These are phyloP conservation scores for Sphaerodactylus townsendi DNA, from an alignment of 2,113 vertebrate species.

Conservation along the genomic window DNA sequence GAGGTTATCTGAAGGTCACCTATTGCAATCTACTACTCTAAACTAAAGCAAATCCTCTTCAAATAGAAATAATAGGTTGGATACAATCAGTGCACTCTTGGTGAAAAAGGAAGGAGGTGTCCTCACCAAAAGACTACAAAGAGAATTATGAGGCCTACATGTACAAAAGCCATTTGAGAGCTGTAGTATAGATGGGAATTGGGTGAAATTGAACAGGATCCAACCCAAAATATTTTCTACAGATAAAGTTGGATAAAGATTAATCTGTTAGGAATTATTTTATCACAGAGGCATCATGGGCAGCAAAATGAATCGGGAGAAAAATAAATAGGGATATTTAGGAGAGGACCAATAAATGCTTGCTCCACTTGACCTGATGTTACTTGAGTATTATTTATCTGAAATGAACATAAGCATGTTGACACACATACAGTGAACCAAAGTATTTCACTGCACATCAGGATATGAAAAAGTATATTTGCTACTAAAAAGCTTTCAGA, in stretches of 20 bases:
- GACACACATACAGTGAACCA: not conserved
- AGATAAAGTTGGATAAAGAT: not conserved
- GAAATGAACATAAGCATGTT: not conserved
- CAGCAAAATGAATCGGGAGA: not conserved
- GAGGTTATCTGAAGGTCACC: conserved; percentile 5
- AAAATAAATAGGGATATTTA: not conserved
- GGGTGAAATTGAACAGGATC: too few species aligned
- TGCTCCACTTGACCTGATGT: not conserved
- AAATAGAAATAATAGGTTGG: not conserved
- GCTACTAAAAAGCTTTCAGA: not conserved
- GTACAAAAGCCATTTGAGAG: too few species aligned
- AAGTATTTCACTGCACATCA: not conserved
- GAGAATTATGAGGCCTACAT: too few species aligned
- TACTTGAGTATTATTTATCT: not conserved
- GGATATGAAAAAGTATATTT: not conserved
- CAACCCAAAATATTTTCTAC: not conserved
- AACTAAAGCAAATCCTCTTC: not conserved
- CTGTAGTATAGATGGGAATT: too few species aligned
- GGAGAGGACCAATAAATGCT: not conserved
- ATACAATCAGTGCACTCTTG: too few species aligned
- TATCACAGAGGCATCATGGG: not conserved
- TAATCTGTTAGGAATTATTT: not conserved
- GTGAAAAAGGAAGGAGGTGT: too few species aligned
- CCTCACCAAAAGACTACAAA: too few species aligned
- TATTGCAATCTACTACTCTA: not conserved